A percentile compares a stretch with the other conserved stretches of the same genome.
phyloP scores from a whole-genome alignment of 2,888 invertebrate species.

The Sympetrum striolatum region DNA sequence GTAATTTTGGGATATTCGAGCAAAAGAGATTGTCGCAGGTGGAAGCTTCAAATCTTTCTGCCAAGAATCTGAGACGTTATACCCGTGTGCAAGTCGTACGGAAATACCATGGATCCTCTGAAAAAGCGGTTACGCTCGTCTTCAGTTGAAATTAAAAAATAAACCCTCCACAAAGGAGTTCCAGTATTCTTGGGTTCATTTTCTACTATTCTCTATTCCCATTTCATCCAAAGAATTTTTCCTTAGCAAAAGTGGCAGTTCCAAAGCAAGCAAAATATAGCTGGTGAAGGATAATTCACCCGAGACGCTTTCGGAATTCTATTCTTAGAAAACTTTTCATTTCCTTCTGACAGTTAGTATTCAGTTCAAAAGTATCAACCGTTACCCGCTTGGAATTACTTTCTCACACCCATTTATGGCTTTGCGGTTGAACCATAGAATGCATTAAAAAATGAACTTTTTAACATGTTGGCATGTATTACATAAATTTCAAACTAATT shows the following conservation, averaged over 20 bases:
- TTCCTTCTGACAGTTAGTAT: too few relatives aligned
- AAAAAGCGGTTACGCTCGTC: not conserved
- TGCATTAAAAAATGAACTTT: too few relatives aligned
- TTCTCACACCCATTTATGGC: too few relatives aligned
- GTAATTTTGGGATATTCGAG: not conserved
- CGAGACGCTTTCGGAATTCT: too few relatives aligned
- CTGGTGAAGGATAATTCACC: too few relatives aligned
- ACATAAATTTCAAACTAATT: too few relatives aligned
- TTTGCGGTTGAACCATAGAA: too few relatives aligned
- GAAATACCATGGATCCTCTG: not conserved
- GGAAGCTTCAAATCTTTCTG: constrained; percentile 11
- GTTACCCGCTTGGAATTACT: too few relatives aligned
- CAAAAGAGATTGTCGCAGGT: constrained; percentile 37
- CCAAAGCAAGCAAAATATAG: too few relatives aligned
- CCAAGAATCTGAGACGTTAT: not conserved
- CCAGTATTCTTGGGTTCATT: not conserved
- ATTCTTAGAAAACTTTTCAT: too few relatives aligned
- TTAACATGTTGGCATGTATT: too few relatives aligned
- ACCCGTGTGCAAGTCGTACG: not conserved
- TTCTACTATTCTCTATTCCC: not conserved
- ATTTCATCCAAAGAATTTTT: not conserved
- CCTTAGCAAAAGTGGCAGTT: not conserved
- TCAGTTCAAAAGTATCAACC: too few relatives aligned
- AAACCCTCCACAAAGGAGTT: not conserved
- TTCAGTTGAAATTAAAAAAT: not conserved